Evolutionary conservation across 2,113 vertebrate genomes (phyloP).

Genomic region (Polyodon spathula): DNA sequence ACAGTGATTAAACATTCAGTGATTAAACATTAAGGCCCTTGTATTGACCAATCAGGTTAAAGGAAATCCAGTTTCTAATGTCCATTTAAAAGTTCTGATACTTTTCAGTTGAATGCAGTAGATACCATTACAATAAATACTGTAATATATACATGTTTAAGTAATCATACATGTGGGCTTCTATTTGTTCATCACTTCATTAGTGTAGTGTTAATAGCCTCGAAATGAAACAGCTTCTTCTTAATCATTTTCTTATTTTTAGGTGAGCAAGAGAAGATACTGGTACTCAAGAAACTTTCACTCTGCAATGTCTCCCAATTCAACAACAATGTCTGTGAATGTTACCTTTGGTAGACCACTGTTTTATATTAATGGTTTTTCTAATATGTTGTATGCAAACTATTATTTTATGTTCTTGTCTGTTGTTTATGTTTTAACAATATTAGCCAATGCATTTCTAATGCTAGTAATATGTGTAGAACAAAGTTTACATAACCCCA

Average conservation of each 20-base stretch:
- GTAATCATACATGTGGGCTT: no score
- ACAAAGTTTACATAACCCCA: background rate
- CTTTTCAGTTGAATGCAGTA: no score
- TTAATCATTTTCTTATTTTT: background rate
- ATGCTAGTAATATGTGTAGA: background rate
- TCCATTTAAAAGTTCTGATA: no score
- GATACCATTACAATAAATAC: no score
- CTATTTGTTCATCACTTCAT: constrained; percentile 49
- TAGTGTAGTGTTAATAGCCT: constrained; percentile 38
- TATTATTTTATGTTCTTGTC: constrained; percentile 4
- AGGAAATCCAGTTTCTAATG: no score
- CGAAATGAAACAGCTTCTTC: no score
- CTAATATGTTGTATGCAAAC: background rate
- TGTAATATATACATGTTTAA: no score
- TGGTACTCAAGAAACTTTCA: no score
- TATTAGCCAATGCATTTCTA: constrained; percentile 1
- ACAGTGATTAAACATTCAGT: no score
- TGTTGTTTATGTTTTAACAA: background rate
- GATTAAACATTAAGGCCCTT: no score
- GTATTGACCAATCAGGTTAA: no score
- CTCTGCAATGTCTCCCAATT: background rate
- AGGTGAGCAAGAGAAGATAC: no score
- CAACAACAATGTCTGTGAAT: background rate
- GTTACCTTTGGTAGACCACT: background rate
- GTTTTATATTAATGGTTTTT: constrained; percentile 2